Evolutionary conservation across 2,797 vertebrate genomes (phyloP), one percentile per base, ranked within the genome.

Genomic region (Takifugu ocellatus): DNA sequence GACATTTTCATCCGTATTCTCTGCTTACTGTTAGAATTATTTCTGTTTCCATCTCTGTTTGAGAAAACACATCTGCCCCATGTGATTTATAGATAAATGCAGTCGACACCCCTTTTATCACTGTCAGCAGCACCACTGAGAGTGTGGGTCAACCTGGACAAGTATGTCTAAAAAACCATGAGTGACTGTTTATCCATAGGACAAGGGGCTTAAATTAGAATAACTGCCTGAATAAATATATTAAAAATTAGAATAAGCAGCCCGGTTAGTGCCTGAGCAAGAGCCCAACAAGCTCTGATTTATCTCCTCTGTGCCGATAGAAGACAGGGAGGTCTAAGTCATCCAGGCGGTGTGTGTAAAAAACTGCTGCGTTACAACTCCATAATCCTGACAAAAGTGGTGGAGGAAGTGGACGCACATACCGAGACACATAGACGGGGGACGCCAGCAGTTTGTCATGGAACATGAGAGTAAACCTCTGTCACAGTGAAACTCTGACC

Each of bases 241-340:
- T 64, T 45, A 50, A 63, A 61, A 70, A 70, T 73, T 55, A 49
- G 66, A 78, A 75, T 62, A 74, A 68, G 68, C 26, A 48, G 44
- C 49, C 24, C 29, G 16, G 66, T 68, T 49, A 5, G 71, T 42
- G 76, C 63, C 59, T 81, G 58, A 73, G 75, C 14, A 54, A 66
- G 70, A 66, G 59, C 17, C 66, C 57, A 73, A 75, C 79, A 75
- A 81, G 70, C 69, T 70, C 59, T 75, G 82, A 86, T 87, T 84
- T 68, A 83, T 86, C 63, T 79, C 56, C 7, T 50, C 58, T 8
- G 66, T 59, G 47, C 76, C 77, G 76, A 75, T 61, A 59, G 74
- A 56, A 84, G 72, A 70, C 62, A 64, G 50, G 51, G 54, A 21
- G 27, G 72, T 65, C 75, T 74, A 63, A 81, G 66, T 72, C 78